Evolutionary conservation across 2,113 vertebrate genomes (phyloP).

Genomic region (Antechinus stuartii): DNA sequence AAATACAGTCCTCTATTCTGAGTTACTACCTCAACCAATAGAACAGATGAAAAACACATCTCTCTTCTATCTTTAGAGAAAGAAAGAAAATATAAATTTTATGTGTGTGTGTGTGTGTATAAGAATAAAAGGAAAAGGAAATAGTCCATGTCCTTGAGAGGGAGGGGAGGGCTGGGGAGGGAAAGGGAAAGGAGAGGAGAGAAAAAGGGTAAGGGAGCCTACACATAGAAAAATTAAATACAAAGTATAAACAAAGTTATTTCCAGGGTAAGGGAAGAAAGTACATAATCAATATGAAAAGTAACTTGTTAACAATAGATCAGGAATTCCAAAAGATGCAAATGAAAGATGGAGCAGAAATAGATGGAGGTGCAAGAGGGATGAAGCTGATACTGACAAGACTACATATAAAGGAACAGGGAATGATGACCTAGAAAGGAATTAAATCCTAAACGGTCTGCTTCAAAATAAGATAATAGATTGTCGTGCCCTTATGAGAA

Average conservation of each 20-base stretch:
- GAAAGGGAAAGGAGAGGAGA: too few relatives aligned
- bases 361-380: neutral
- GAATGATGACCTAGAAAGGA: neutral
- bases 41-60: neutral
- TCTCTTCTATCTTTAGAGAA: neutral
- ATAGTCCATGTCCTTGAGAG: neutral
- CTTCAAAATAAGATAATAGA: neutral
- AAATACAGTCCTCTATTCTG: neutral
- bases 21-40: neutral
- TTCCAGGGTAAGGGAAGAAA: neutral
- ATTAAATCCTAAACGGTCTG: neutral
- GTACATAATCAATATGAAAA: neutral
- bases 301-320: neutral
- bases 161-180: neutral
- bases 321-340: neutral
- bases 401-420: neutral
- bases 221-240: neutral
- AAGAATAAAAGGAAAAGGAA: neutral
- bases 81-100: neutral
- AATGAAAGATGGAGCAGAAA: neutral
- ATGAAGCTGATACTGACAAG: neutral
- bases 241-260: neutral
- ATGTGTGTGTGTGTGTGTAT: accelerated
- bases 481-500: neutral
- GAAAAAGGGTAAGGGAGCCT: neutral